These are phyloP conservation scores for Ptyas mucosa DNA, from an alignment of 2,113 vertebrate genomes.

Conservation along the genomic window DNA sequence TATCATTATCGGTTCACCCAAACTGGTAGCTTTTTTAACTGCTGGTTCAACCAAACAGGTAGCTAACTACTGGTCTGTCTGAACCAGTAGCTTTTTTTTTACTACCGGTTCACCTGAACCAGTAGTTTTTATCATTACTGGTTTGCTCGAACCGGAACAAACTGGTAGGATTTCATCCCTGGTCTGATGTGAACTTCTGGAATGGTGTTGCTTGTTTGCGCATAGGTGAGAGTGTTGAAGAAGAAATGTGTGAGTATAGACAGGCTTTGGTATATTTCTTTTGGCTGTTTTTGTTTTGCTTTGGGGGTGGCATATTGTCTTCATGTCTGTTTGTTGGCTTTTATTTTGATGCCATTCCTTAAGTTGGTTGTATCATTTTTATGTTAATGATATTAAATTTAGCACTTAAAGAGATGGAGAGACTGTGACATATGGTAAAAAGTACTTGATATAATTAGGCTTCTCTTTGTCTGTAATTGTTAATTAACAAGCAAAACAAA, in stretches of 20 bases:
- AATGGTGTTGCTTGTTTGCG: not conserved
- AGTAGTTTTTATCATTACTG: too few relatives aligned
- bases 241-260: not conserved
- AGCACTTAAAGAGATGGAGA: not conserved
- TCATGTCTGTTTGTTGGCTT: not conserved
- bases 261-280: not conserved
- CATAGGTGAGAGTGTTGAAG: not conserved
- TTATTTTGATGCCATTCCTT: not conserved
- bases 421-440: not conserved
- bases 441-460: slow-evolving; percentile 13
- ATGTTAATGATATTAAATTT: slow-evolving; percentile 24
- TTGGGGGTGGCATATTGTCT: not conserved
- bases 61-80: too few relatives aligned
- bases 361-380: not conserved
- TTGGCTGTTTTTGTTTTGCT: not conserved
- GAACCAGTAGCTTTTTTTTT: too few relatives aligned
- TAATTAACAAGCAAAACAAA: not conserved
- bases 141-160: too few relatives aligned
- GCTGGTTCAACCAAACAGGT: too few relatives aligned
- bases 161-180: too few relatives aligned
- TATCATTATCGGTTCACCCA: too few relatives aligned
- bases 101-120: too few relatives aligned
- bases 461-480: not conserved
- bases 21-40: too few relatives aligned
- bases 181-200: not conserved